Evolutionary conservation across 1,140 invertebrate genomes (phyloP).

Genomic region (Aethina tumida): DNA sequence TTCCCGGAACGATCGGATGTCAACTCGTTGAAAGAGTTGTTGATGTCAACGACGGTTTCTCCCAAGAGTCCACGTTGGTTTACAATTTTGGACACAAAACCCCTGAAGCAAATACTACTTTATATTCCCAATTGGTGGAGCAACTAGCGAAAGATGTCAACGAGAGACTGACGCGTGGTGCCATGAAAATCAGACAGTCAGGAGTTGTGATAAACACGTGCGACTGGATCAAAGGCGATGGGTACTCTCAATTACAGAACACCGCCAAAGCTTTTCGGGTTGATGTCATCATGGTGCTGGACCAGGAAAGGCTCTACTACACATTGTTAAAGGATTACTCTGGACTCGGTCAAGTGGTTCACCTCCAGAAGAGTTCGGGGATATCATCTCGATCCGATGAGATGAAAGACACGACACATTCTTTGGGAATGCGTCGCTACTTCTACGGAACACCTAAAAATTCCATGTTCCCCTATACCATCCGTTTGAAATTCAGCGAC

Average conservation of each 20-base stretch:
- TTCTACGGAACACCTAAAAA: slow-evolving; percentile 76
- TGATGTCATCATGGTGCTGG: slow-evolving; percentile 88
- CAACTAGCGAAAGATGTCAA: slow-evolving; percentile 76
- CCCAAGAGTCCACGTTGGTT: slow-evolving; percentile 78
- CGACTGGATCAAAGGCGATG: slow-evolving; percentile 88
- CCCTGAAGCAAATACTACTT: slow-evolving; percentile 64
- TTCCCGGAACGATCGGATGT: slow-evolving; percentile 83
- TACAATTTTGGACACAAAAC: slow-evolving; percentile 88
- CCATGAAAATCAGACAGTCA: too few relatives aligned
- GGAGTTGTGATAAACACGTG: slow-evolving; percentile 96
- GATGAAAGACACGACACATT: slow-evolving; percentile 61
- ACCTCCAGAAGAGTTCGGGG: slow-evolving; percentile 92
- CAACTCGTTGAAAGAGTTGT: slow-evolving; percentile 82
- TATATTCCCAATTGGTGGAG: slow-evolving; percentile 79
- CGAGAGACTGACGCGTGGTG: slow-evolving; percentile 61
- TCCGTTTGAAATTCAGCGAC: slow-evolving; percentile 79
- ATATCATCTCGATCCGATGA: slow-evolving; percentile 72
- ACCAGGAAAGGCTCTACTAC: slow-evolving; percentile 91
- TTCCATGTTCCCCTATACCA: slow-evolving; percentile 81
- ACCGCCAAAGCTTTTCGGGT: slow-evolving; percentile 90
- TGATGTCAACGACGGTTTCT: slow-evolving; percentile 84
- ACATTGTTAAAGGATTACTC: slow-evolving; percentile 88
- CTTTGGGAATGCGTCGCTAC: slow-evolving; percentile 79
- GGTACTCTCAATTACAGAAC: slow-evolving; percentile 72
- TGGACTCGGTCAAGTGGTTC: slow-evolving; percentile 81